These are phyloP conservation scores for Heliconius congener DNA, from an alignment of 1,140 invertebrate genomes.

Conservation along the genomic window DNA sequence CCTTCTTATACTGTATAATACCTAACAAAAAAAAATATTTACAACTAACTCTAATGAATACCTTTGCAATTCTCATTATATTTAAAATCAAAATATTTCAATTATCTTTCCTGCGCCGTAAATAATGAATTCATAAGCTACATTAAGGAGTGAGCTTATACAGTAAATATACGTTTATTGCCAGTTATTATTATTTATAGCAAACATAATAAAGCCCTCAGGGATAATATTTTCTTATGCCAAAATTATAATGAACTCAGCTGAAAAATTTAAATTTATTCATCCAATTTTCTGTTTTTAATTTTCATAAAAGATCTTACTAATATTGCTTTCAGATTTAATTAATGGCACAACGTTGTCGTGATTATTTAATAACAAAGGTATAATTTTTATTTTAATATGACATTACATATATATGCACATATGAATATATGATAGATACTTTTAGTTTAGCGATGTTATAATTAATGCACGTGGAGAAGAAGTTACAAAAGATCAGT, in stretches of 20 bases:
- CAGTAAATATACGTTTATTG: slow-evolving; percentile 27
- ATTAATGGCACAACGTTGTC: not conserved
- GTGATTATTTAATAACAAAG: not conserved
- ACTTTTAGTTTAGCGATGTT: too few species aligned
- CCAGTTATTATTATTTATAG: slow-evolving; percentile 38
- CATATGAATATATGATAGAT: too few species aligned
- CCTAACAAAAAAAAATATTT: not conserved
- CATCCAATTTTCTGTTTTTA: slow-evolving; percentile 39
- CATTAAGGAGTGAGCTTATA: slow-evolving; percentile 28
- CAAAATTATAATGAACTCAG: slow-evolving; percentile 34
- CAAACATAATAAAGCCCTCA: slow-evolving; percentile 34
- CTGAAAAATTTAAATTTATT: slow-evolving; percentile 36
- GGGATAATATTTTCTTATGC: slow-evolving; percentile 36
- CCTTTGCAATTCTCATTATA: not conserved
- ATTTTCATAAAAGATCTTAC: slow-evolving; percentile 33
- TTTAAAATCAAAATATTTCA: slow-evolving; percentile 19
- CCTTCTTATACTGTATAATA: too few species aligned
- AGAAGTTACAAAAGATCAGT: too few species aligned
- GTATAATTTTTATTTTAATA: too few species aligned
- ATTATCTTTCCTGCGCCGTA: slow-evolving; percentile 17
- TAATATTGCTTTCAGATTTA: slow-evolving; percentile 7
- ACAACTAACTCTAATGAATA: not conserved
- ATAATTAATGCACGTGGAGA: too few species aligned
- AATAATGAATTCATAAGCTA: slow-evolving; percentile 30
- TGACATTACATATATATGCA: too few species aligned